Percentiles rank a stretch among this genome's conserved stretches.
Conservation (phyloP, 2,113 vertebrate species). For the rabbit (Oryctolagus cuniculus) region DNA sequence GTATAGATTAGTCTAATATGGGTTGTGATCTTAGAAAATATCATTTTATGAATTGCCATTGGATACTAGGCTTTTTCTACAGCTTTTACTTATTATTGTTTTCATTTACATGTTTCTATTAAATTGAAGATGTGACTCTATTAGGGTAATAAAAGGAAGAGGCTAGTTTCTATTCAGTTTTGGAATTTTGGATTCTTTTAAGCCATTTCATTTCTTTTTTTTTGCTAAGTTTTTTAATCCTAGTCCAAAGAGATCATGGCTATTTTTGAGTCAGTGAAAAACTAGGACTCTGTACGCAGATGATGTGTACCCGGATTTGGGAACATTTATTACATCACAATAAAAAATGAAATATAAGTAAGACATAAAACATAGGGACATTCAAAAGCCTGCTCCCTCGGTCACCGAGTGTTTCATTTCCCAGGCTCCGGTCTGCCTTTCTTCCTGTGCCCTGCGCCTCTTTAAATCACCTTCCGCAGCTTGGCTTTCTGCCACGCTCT, state of each 20-base stretch:
- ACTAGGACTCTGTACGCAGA: not conserved
- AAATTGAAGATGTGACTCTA: not conserved
- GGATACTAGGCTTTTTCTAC: not conserved
- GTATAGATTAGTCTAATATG: not conserved
- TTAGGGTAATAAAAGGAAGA: not conserved
- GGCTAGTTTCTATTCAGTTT: not conserved
- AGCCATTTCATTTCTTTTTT: not conserved
- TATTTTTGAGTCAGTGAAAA: constrained; percentile 64
- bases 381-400: not conserved
- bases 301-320: constrained; percentile 65
- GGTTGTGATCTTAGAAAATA: not conserved
- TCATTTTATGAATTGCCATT: not conserved
- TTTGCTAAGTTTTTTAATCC: not conserved
- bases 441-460: not conserved
- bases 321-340: constrained; percentile 58
- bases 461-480: constrained; percentile 50
- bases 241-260: not conserved
- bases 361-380: constrained; percentile 61
- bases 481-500: constrained; percentile 63
- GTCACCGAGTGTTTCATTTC: constrained; percentile 78
- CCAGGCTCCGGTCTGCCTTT: constrained; percentile 47
- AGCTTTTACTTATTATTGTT: not conserved
- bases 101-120: not conserved
- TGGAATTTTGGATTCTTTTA: not conserved
- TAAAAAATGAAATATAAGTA: constrained; percentile 65